A percentile compares a stretch with the other conserved stretches of the same genome.
These are phyloP conservation scores for Gavia stellata DNA, from an alignment of 2,113 vertebrate species.

Conservation along the genomic window DNA sequence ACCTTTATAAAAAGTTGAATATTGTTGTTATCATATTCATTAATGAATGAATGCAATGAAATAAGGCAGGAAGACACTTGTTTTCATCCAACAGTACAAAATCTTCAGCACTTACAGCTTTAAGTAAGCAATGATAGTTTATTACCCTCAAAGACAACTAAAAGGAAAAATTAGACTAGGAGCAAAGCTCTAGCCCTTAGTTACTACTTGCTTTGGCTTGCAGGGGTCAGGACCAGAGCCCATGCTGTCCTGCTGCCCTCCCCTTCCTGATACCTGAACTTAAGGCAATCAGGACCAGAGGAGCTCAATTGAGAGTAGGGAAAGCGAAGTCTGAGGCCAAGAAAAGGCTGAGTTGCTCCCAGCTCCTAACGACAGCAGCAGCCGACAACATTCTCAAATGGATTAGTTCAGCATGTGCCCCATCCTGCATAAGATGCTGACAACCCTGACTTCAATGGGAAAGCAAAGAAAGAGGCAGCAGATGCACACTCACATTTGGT, in stretches of 20 bases:
- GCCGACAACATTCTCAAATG: background rate
- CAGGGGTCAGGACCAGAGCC: background rate
- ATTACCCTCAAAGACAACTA: background rate
- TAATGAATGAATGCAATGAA: background rate
- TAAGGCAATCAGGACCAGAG: background rate
- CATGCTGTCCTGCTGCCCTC: background rate
- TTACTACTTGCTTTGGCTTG: background rate
- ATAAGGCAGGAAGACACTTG: background rate
- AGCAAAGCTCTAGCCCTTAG: background rate
- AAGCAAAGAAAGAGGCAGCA: background rate
- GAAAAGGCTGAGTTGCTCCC: background rate
- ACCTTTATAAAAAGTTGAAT: background rate
- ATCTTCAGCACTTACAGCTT: background rate
- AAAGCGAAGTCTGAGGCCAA: background rate
- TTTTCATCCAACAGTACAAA: background rate
- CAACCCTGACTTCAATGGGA: background rate
- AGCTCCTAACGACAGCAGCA: background rate
- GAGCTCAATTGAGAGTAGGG: background rate
- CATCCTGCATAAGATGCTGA: no score
- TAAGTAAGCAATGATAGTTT: background rate
- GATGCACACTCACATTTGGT: background rate
- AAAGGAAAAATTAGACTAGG: background rate
- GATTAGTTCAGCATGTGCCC: no score
- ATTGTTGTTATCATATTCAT: background rate
- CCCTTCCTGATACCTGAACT: fast-evolving